Conservation (phyloP, 2,888 invertebrate species). For the Philereme transversata region DNA sequence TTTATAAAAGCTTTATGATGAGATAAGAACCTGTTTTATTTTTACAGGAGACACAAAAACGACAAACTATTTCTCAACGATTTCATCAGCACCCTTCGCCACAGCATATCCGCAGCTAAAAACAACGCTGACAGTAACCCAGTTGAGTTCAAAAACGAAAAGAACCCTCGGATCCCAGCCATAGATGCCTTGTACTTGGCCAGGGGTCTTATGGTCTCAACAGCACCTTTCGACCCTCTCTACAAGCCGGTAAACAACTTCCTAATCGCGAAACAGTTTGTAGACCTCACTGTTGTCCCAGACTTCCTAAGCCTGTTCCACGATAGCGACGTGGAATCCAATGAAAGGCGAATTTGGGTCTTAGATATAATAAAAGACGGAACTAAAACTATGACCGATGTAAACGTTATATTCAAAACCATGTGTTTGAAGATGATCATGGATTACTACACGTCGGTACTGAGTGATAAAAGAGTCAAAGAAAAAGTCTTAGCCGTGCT, state of each 20-base stretch:
- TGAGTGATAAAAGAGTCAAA: slow-evolving; percentile 86
- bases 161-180: slow-evolving; percentile 81
- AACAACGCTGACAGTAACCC: slow-evolving; percentile 41
- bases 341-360: slow-evolving; percentile 90
- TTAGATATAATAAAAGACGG: slow-evolving; percentile 90
- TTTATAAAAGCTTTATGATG: too few species aligned
- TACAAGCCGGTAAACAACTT: slow-evolving; percentile 92
- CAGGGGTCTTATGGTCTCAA: slow-evolving; percentile 87
- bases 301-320: slow-evolving; percentile 94
- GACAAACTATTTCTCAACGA: slow-evolving; percentile 87
- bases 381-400: slow-evolving; percentile 89
- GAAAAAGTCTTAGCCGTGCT: slow-evolving; percentile 87
- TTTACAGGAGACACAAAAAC: slow-evolving; percentile 82
- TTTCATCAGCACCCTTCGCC: slow-evolving; percentile 87
- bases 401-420: slow-evolving; percentile 88
- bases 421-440: slow-evolving; percentile 91
- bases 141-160: slow-evolving; percentile 39
- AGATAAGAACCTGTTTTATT: neutral
- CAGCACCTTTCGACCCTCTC: slow-evolving; percentile 89
- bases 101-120: slow-evolving; percentile 80
- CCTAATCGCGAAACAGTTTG: slow-evolving; percentile 89
- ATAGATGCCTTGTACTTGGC: slow-evolving; percentile 89
- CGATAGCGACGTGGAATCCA: slow-evolving; percentile 88
- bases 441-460: slow-evolving; percentile 86
- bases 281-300: slow-evolving; percentile 92